Evolutionary conservation across 2,888 invertebrate species (phyloP), one percentile per base, ranked within the genome.

Genomic region (Chalcosyrphus nemorum): DNA sequence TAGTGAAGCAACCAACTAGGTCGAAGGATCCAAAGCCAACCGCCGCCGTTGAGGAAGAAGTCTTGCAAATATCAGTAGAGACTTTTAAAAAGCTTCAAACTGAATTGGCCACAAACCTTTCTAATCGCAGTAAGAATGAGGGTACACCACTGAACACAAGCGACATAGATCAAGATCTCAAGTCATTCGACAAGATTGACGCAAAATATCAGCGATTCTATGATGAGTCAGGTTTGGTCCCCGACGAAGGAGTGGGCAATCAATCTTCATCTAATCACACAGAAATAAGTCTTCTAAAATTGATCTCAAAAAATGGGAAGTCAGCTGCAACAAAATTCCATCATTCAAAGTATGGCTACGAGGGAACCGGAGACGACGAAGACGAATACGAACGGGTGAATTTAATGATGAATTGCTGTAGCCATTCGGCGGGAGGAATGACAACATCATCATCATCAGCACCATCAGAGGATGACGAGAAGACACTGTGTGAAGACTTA

Each of bases 51-150:
- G 81, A 43, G 7, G 21, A 9, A 5, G 77, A 77, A 0, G 17
- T 45, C 1, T 17, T 78, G 1, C 63, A 80, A 59, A 63, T 70
- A 38, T 75, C 92, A 75, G 90, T 92, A 0, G 89, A 92, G 7
- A 92, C 92, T 0, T 54, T 74, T 1, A 63, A 72, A 35, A 81
- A 77, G 32, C 65, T 81, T 1, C 72, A 86, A 47, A 71, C 54
- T 1, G 85, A 85, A 19, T n/a, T 85, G 15, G 56, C 71, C 6
- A 41, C 59, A 9, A 85, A 81, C 15, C 59, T 85, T 4, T 76
- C 66, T 6, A 81, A 61, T 45, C 85, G 80, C 19, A 70, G 45
- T 11, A 85, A 76, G 52, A 59, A 2, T 32, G 72, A 77, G 7
- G 17, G 7, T 9, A n/a, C 4, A n/a, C 9, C 24, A 9, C 47